phyloP scores from a whole-genome alignment of 2,797 vertebrate genomes.

The Acanthurus tractus region DNA sequence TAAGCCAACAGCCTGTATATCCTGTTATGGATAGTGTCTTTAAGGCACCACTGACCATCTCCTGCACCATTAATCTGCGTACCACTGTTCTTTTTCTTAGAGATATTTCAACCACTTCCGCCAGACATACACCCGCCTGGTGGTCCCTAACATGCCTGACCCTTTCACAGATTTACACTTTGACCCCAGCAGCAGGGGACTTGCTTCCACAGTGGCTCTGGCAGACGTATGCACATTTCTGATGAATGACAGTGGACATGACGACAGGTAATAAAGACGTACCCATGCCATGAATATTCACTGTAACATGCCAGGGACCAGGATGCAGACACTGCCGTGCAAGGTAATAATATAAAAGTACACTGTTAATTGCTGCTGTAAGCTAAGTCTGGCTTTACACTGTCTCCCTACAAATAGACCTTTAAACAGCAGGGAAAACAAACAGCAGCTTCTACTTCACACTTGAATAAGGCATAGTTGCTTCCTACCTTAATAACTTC shows the following conservation, averaged over 20 bases:
- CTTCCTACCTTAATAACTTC: too few species aligned
- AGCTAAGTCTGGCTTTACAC: conserved; percentile 26
- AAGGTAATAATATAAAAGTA: conserved; percentile 13
- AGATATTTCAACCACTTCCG: conserved; percentile 3
- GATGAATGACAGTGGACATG: conserved; percentile 28
- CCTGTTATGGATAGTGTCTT: too few species aligned
- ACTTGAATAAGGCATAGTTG: too few species aligned
- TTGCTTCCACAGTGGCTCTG: conserved; percentile 39
- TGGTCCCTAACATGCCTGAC: conserved; percentile 24
- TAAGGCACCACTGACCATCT: background rate
- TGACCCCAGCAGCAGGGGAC: conserved; percentile 45
- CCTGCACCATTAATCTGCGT: background rate
- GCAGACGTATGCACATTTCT: conserved; percentile 60
- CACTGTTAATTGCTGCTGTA: conserved; percentile 6
- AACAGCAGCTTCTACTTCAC: too few species aligned
- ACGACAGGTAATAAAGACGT: conserved; percentile 53
- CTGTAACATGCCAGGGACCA: conserved; percentile 14
- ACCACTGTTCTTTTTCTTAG: background rate
- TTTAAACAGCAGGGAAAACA: background rate
- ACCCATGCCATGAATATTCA: conserved; percentile 9
- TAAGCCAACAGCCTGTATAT: background rate
- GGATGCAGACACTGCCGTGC: conserved; percentile 8
- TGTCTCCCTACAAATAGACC: conserved; percentile 35
- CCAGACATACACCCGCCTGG: conserved; percentile 2
- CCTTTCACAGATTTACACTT: conserved; percentile 50